phyloP scores from a whole-genome alignment of 2,888 invertebrate genomes.

The Pasiphila rectangulata region DNA sequence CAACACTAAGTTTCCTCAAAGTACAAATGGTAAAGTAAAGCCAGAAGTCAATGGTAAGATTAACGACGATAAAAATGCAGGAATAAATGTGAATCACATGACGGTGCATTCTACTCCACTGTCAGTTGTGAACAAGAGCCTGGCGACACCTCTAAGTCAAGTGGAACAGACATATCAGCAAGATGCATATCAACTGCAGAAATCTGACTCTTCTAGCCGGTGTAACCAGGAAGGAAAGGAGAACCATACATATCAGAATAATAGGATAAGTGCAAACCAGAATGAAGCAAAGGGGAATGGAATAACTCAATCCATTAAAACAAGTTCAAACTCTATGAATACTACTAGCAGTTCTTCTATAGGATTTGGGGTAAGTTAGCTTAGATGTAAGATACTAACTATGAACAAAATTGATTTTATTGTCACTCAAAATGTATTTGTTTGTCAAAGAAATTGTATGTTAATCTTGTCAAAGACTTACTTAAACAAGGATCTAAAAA shows the following conservation, averaged over 20 bases:
- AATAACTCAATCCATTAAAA: constrained; percentile 58
- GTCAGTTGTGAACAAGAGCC: constrained; percentile 82
- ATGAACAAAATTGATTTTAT: neutral
- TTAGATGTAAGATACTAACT: neutral
- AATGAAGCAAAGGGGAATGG: constrained; percentile 58
- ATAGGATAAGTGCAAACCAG: constrained; percentile 72
- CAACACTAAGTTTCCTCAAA: constrained; percentile 91
- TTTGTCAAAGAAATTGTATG: neutral
- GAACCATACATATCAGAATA: constrained; percentile 77
- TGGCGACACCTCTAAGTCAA: constrained; percentile 83
- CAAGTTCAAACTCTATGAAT: constrained; percentile 68
- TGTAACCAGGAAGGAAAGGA: constrained; percentile 79
- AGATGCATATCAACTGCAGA: constrained; percentile 78
- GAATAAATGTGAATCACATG: constrained; percentile 74
- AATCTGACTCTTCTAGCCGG: constrained; percentile 75
- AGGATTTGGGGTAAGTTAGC: constrained; percentile 71
- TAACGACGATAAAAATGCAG: constrained; percentile 66
- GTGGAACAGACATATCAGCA: constrained; percentile 78
- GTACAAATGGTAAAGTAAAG: constrained; percentile 66
- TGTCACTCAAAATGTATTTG: neutral
- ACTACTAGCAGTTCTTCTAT: constrained; percentile 68
- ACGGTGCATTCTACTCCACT: constrained; percentile 78
- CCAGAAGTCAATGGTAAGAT: constrained; percentile 63
- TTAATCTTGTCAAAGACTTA: neutral
- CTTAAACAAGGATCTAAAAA: too few relatives aligned